Percentiles rank a stretch among this genome's conserved stretches.
Evolutionary conservation across 2,888 invertebrate species (phyloP).

Genomic region (Drosophila putrida): DNA sequence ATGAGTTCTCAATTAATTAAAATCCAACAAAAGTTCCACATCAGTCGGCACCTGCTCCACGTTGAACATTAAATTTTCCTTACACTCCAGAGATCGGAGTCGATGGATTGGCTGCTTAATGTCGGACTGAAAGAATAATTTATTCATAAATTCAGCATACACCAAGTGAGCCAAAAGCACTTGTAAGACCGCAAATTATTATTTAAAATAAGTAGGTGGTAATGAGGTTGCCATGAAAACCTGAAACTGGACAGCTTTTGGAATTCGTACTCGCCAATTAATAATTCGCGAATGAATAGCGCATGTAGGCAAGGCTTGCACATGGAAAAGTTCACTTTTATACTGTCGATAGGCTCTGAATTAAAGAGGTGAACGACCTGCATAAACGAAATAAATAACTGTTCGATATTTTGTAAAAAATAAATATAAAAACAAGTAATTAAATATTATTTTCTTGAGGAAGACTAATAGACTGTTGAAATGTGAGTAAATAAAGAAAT

Average conservation of each 20-base stretch:
- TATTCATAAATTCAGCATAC: slow-evolving; percentile 61
- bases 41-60: slow-evolving; percentile 18
- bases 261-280: slow-evolving; percentile 37
- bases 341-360: background rate
- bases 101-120: background rate
- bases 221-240: slow-evolving; percentile 43
- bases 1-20: slow-evolving; percentile 72
- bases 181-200: slow-evolving; percentile 50
- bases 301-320: background rate
- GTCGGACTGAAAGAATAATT: slow-evolving; percentile 48
- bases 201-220: slow-evolving; percentile 16
- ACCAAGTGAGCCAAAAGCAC: slow-evolving; percentile 39
- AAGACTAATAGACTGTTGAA: no score
- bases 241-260: slow-evolving; percentile 10
- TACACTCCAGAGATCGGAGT: slow-evolving; percentile 6
- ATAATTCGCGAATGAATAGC: slow-evolving; percentile 43
- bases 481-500: no score
- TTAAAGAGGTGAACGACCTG: background rate
- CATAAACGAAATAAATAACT: slow-evolving; percentile 24
- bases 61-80: background rate
- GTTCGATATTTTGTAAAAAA: no score
- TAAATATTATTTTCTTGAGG: no score
- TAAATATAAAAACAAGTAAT: no score
- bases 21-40: slow-evolving; percentile 58
- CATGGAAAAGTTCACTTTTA: background rate